Conservation (phyloP, 23 tunicate genomes). For the Pegea sp. region DNA sequence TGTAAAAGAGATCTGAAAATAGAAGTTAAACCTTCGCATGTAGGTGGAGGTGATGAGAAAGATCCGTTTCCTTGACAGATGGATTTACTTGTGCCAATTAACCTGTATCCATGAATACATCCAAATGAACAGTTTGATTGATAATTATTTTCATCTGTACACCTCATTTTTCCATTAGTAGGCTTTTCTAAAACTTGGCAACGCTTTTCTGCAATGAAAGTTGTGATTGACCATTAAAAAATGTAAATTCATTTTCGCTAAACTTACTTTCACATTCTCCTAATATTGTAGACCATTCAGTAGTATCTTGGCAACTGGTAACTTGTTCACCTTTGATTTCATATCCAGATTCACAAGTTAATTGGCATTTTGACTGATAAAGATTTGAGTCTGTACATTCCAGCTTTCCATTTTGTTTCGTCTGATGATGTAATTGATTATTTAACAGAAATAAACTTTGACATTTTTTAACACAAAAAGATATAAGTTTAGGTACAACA, state of each 20-base stretch:
- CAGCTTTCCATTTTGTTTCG: slow-evolving; percentile 12
- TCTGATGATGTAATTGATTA: too few relatives aligned
- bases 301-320: slow-evolving; percentile 18
- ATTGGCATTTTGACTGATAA: slow-evolving; percentile 27
- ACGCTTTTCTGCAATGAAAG: too few relatives aligned
- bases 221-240: too few relatives aligned
- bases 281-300: slow-evolving; percentile 19
- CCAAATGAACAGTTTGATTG: slow-evolving; percentile 12
- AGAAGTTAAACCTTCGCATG: slow-evolving; percentile 38
- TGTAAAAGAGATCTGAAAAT: too few relatives aligned
- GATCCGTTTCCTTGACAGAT: slow-evolving; percentile 20
- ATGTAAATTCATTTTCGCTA: too few relatives aligned
- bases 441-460: too few relatives aligned
- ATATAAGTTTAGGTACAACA: too few relatives aligned
- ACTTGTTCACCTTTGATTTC: slow-evolving; percentile 12
- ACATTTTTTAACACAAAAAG: too few relatives aligned
- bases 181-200: too few relatives aligned
- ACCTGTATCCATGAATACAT: slow-evolving; percentile 17
- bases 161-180: slow-evolving; percentile 13
- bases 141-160: slow-evolving; percentile 18
- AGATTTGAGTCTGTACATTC: slow-evolving; percentile 22
- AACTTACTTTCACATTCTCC: slow-evolving; percentile 41
- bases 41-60: slow-evolving; percentile 9
- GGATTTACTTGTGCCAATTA: slow-evolving; percentile 4
- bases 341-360: slow-evolving; percentile 39